A percentile compares a stretch with the other conserved stretches of the same genome.
These are phyloP conservation scores for Ruditapes philippinarum DNA, from an alignment of 1,140 invertebrate species.

Conservation along the genomic window DNA sequence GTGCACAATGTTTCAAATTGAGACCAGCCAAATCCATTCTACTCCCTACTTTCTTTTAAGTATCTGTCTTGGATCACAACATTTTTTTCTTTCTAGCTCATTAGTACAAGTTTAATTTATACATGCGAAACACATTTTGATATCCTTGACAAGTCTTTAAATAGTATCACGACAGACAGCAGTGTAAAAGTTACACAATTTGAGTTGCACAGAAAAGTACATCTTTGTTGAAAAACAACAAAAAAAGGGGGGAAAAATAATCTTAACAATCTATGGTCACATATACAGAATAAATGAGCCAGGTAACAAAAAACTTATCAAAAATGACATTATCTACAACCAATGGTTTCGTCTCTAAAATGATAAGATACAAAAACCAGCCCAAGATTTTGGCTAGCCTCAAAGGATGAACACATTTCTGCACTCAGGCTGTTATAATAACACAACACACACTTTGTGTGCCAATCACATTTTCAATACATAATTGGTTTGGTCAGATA, in stretches of 20 bases:
- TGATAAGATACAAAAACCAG: slow-evolving; percentile 33
- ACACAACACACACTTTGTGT: too few relatives aligned
- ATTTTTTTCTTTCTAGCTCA: not conserved
- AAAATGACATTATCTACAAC: not conserved
- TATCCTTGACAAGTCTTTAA: not conserved
- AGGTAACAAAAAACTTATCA: slow-evolving; percentile 4
- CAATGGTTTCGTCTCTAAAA: not conserved
- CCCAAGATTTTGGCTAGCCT: slow-evolving; percentile 76
- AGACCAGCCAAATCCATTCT: slow-evolving; percentile 31
- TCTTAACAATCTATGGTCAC: slow-evolving; percentile 15
- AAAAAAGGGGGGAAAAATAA: too few relatives aligned
- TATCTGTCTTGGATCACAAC: not conserved
- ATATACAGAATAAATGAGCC: slow-evolving; percentile 53
- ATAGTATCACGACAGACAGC: not conserved
- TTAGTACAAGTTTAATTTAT: too few relatives aligned
- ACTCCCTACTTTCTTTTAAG: not conserved
- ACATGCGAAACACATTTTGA: too few relatives aligned
- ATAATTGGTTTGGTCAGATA: too few relatives aligned
- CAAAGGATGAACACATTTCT: slow-evolving; percentile 82
- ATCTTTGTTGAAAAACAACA: slow-evolving; percentile 3
- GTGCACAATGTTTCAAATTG: slow-evolving; percentile 58
- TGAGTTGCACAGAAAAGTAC: slow-evolving; percentile 60
- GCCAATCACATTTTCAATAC: too few relatives aligned
- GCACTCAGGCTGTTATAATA: slow-evolving; percentile 74
- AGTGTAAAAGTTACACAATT: not conserved